Percentiles rank a stretch among this genome's conserved stretches.
phyloP scores from a whole-genome alignment of 2,888 invertebrate species.

The Peribatodes rhomboidaria region DNA sequence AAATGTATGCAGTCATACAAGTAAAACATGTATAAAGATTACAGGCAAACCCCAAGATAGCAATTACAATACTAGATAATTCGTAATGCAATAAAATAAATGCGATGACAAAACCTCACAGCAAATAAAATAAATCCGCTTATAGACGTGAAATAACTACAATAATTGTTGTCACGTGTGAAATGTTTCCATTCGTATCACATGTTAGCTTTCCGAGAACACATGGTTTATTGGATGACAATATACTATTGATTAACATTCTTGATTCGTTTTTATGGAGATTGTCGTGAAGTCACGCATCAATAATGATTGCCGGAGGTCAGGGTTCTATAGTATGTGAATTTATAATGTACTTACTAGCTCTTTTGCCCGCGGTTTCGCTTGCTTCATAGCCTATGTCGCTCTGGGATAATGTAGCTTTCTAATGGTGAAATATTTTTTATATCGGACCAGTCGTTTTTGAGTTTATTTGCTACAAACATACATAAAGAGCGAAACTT shows the following conservation, averaged over 20 bases:
- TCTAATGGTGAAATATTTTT: too few species aligned
- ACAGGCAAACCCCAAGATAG: too few species aligned
- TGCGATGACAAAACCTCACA: background rate
- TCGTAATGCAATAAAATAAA: background rate
- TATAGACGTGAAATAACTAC: constrained; percentile 11
- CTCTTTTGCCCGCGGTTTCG: too few species aligned
- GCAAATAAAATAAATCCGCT: constrained; percentile 2
- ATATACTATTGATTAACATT: constrained; percentile 8
- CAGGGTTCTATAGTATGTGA: background rate
- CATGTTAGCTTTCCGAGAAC: constrained; percentile 12
- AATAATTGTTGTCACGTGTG: constrained; percentile 6
- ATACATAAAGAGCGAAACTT: too few species aligned
- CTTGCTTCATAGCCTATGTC: too few species aligned
- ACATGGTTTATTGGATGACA: background rate
- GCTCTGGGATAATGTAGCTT: too few species aligned
- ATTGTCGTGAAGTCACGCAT: constrained; percentile 1
- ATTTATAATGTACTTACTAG: too few species aligned
- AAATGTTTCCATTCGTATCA: constrained; percentile 14
- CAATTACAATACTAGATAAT: background rate
- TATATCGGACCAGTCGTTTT: too few species aligned
- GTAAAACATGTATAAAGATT: too few species aligned
- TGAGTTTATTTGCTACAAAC: too few species aligned
- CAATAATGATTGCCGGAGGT: constrained; percentile 13
- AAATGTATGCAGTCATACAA: too few species aligned
- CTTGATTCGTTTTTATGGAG: background rate